Evolutionary conservation across 2,113 vertebrate species (phyloP).

Genomic region (Porphyrio hochstetteri): DNA sequence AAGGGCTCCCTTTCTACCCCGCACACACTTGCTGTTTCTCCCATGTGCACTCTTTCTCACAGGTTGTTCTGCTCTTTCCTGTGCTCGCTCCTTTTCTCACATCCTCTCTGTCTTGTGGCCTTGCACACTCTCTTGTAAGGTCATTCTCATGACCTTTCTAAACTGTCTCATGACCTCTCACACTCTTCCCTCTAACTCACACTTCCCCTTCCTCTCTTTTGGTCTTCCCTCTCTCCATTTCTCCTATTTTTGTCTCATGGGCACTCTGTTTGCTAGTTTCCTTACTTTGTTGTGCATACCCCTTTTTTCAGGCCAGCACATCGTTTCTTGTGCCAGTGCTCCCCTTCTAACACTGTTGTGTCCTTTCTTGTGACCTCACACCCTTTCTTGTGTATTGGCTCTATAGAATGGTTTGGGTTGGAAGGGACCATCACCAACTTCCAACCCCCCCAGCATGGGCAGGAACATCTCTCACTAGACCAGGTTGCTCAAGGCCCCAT

Average conservation of each 20-base stretch:
- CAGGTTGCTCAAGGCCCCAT: too few relatives aligned
- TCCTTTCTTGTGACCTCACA: background rate
- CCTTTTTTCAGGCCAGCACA: background rate
- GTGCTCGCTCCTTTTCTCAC: background rate
- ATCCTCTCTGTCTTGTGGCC: background rate
- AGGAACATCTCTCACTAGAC: too few relatives aligned
- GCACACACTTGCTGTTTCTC: fast-evolving
- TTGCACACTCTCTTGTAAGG: background rate
- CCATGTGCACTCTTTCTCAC: background rate
- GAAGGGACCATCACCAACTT: too few relatives aligned
- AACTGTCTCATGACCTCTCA: background rate
- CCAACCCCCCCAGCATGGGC: too few relatives aligned
- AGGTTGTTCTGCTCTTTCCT: background rate
- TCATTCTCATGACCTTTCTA: background rate
- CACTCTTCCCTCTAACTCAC: background rate
- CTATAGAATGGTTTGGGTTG: too few relatives aligned
- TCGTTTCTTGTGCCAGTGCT: background rate
- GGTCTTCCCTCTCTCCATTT: background rate
- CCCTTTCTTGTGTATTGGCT: background rate
- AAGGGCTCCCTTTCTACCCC: background rate
- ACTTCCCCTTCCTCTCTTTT: background rate
- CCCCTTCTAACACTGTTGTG: background rate
- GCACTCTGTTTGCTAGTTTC: background rate
- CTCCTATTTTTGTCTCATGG: background rate
- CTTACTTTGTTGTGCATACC: background rate